Evolutionary conservation across 2,888 invertebrate species (phyloP).

Genomic region (Phyllotreta striolata): DNA sequence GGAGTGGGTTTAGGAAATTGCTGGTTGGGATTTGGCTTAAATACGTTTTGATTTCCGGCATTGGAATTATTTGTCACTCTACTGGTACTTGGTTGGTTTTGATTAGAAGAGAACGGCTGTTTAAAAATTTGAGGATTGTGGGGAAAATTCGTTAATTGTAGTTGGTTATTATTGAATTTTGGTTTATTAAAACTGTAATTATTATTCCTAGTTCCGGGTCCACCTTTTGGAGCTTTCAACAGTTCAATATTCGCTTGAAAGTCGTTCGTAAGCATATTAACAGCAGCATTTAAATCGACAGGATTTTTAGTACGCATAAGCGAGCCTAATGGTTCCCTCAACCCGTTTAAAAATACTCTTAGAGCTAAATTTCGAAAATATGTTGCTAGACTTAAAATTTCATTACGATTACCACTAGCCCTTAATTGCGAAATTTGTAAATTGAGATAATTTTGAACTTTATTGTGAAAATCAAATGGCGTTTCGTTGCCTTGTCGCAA

Average conservation of each 20-base stretch:
- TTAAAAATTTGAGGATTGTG: too few species aligned
- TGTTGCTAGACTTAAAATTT: too few species aligned
- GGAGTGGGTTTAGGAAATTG: conserved; percentile 18
- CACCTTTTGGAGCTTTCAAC: too few species aligned
- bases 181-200: too few species aligned
- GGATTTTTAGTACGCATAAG: conserved; percentile 31
- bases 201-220: too few species aligned
- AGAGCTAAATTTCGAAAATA: conserved; percentile 8
- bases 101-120: too few species aligned
- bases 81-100: too few species aligned
- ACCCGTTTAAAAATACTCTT: conserved; percentile 21
- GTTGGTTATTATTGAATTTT: too few species aligned
- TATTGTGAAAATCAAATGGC: conserved; percentile 36
- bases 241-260: background rate
- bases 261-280: conserved; percentile 11
- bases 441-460: conserved; percentile 27
- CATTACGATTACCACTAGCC: too few species aligned
- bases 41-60: conserved; percentile 5
- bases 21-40: conserved; percentile 20
- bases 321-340: conserved; percentile 28
- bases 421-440: conserved; percentile 1
- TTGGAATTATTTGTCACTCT: background rate
- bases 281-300: conserved; percentile 6
- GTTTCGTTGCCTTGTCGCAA: conserved; percentile 35
- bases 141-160: too few species aligned